These are phyloP conservation scores for Macroglossus sobrinus DNA, from an alignment of 2,113 vertebrate species.

Conservation along the genomic window DNA sequence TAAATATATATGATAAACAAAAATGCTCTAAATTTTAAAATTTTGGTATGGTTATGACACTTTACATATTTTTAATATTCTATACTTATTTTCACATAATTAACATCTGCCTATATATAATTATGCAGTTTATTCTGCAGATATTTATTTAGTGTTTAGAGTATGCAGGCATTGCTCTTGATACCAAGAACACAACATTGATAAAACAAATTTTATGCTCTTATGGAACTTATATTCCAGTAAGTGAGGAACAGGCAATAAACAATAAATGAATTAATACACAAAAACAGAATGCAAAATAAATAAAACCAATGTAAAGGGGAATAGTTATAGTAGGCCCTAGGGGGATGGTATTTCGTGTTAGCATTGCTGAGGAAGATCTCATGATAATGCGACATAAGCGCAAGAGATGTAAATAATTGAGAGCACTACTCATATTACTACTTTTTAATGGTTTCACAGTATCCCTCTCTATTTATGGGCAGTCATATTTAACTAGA, in stretches of 20 bases:
- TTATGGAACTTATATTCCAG: background rate
- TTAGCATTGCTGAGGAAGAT: background rate
- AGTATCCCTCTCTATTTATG: background rate
- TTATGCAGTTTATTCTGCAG: background rate
- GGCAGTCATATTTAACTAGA: background rate
- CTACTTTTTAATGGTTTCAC: background rate
- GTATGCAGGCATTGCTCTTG: background rate
- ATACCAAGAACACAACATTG: background rate
- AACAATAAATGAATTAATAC: background rate
- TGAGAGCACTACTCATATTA: background rate
- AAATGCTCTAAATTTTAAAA: background rate
- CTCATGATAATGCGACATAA: background rate
- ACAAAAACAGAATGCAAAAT: background rate
- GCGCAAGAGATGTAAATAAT: background rate
- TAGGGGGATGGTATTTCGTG: fast-evolving
- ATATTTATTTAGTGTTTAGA: background rate
- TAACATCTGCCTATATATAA: background rate
- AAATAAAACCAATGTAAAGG: background rate
- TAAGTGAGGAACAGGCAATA: background rate
- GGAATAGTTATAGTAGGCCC: background rate
- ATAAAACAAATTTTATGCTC: background rate
- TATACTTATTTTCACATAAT: background rate
- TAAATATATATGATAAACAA: background rate
- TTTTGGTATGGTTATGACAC: background rate
- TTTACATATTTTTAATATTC: background rate